These are phyloP conservation scores for Lanius collurio DNA, from an alignment of 2,113 vertebrate species.

Conservation along the genomic window DNA sequence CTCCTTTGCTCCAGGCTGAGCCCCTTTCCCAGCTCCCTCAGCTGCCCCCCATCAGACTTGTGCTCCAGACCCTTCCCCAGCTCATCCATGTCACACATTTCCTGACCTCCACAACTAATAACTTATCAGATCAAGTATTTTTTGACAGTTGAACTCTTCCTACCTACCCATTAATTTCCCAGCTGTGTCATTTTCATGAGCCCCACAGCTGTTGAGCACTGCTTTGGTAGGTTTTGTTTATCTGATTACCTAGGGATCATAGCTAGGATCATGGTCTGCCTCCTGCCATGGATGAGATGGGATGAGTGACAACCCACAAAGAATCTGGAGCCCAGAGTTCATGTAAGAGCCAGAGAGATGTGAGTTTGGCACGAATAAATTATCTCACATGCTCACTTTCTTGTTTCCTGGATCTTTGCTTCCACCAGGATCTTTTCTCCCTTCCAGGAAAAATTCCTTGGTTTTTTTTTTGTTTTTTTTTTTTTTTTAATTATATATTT, in stretches of 20 bases:
- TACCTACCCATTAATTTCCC: neutral
- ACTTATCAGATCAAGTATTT: neutral
- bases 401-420: neutral
- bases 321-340: neutral
- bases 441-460: neutral
- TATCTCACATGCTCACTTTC: accelerated
- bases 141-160: neutral
- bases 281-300: neutral
- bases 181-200: neutral
- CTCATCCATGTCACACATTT: neutral
- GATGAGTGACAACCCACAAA: accelerated
- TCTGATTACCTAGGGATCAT: neutral
- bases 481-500: neutral
- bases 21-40: neutral
- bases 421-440: neutral
- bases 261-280: neutral
- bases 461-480: no score
- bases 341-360: neutral
- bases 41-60: accelerated
- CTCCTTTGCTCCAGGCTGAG: neutral
- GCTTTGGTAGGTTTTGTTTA: neutral
- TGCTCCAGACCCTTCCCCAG: neutral
- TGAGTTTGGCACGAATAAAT: accelerated
- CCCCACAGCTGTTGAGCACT: neutral
- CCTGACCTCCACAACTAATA: accelerated